phyloP scores from a whole-genome alignment of 2,113 vertebrate genomes.

The Channa argus region DNA sequence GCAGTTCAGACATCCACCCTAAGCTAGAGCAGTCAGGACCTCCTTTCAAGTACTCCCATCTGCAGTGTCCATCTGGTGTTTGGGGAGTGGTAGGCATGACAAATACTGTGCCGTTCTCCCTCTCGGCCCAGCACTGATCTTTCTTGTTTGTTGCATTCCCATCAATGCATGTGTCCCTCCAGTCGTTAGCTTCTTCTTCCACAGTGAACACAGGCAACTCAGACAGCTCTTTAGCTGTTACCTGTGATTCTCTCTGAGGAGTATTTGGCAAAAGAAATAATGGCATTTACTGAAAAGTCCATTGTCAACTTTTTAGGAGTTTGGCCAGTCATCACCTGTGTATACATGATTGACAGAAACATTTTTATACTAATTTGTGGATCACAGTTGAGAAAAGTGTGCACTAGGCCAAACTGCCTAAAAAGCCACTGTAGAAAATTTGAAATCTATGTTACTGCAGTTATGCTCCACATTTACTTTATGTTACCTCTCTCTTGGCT shows the following conservation, averaged over 20 bases:
- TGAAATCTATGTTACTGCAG: background rate
- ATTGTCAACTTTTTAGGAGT: background rate
- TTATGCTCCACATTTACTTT: background rate
- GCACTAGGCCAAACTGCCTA: background rate
- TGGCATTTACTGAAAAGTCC: background rate
- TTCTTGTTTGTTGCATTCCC: slow-evolving; percentile 43
- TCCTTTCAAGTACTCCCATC: slow-evolving; percentile 83
- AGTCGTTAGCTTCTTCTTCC: slow-evolving; percentile 65
- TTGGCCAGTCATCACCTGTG: background rate
- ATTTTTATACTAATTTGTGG: background rate
- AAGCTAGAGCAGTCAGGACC: slow-evolving; percentile 72
- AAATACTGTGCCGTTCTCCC: slow-evolving; percentile 82
- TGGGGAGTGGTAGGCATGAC: slow-evolving; percentile 75
- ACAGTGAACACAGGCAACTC: slow-evolving; percentile 63
- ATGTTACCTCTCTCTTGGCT: slow-evolving; percentile 79
- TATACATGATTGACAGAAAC: background rate
- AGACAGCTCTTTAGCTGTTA: slow-evolving; percentile 38
- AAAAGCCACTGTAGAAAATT: background rate
- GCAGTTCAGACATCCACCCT: slow-evolving; percentile 76
- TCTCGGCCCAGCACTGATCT: slow-evolving; percentile 47
- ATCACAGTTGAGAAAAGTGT: background rate
- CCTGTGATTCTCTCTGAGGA: slow-evolving; percentile 65
- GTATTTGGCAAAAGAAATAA: background rate
- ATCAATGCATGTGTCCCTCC: slow-evolving; percentile 45
- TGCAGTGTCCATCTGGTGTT: slow-evolving; percentile 55